Percentiles rank a stretch among this genome's conserved stretches.
Conservation (phyloP, 2,113 vertebrate genomes). For the Corythoichthys haematopterus region DNA sequence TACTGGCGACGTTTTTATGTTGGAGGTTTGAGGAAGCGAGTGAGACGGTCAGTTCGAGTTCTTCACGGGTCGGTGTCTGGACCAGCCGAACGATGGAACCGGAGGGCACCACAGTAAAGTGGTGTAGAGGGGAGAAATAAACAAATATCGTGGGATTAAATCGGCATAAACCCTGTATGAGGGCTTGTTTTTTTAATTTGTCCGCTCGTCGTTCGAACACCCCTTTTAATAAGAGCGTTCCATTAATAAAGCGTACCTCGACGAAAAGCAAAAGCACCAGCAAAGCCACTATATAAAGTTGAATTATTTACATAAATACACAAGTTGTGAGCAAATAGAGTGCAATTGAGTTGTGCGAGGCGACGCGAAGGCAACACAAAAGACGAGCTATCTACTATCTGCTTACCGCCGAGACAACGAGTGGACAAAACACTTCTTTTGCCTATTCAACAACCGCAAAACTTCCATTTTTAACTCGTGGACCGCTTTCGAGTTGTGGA, state of each 20-base stretch:
- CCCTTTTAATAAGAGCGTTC: conserved; percentile 25
- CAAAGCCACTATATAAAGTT: conserved; percentile 36
- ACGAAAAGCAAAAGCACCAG: conserved; percentile 9
- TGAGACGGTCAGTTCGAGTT: conserved; percentile 32
- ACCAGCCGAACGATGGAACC: conserved; percentile 30
- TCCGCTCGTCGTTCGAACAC: background rate
- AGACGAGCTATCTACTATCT: conserved; percentile 67
- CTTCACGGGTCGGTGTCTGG: conserved; percentile 4
- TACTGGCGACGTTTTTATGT: conserved; percentile 80
- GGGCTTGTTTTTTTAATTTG: background rate
- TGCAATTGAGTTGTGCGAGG: conserved; percentile 34
- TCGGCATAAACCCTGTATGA: background rate
- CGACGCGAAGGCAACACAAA: conserved; percentile 64
- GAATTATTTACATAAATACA: conserved; percentile 23
- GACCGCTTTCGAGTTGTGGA: conserved; percentile 35
- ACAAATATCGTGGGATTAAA: background rate
- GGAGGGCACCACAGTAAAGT: conserved; percentile 5
- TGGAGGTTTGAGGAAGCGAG: conserved; percentile 76
- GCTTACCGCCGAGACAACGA: conserved; percentile 51
- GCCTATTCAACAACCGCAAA: conserved; percentile 28
- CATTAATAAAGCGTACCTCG: conserved; percentile 10
- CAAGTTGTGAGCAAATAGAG: conserved; percentile 44
- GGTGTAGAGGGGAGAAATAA: background rate
- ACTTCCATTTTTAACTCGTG: conserved; percentile 41
- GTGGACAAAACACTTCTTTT: conserved; percentile 42